Evolutionary conservation across 2,888 invertebrate species (phyloP), one percentile per base, ranked within the genome.

Genomic region (Pristionchus mayeri): DNA sequence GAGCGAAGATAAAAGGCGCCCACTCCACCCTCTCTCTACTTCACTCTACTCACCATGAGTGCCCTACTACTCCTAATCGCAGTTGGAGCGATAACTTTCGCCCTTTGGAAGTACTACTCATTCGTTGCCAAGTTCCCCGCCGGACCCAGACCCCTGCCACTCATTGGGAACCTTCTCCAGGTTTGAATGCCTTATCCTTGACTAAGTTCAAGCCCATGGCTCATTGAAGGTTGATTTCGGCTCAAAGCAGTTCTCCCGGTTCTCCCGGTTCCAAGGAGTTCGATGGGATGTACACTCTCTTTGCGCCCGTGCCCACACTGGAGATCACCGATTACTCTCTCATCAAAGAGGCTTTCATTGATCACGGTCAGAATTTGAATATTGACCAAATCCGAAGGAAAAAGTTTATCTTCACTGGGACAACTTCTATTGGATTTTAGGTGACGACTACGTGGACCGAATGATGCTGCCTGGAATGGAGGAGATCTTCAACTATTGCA

Each of bases 401-500:
- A 44, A 44, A 13, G 44, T n/a, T n/a, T n/a, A n/a, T n/a, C n/a
- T n/a, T n/a, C n/a, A n/a, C n/a, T n/a, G n/a, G n/a, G n/a, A n/a
- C n/a, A n/a, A n/a, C n/a, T n/a, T n/a, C n/a, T 18, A 37, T 6
- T 9, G 4, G 18, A 21, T 67, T 76, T 76, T 0, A 76, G 76
- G 76, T 24, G 76, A 76, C 3, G 76, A 76, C 30, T 76, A 48
- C 2, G 76, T 76, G 48, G 76, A 76, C 7, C n/a, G 76, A 76
- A 16, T 30, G 21, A 16, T 30, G n/a, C n/a, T 67, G 34, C 67
- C 67, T 40, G 67, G 67, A n/a, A 27, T 67, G 6, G 67, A 67
- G 2, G 37, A 27, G 0, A n/a, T 67, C 18, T 67, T 67, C 67
- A 67, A 37, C 16, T 67, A 30, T n/a, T 67, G 67, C 37, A 67